Evolutionary conservation across 2,113 vertebrate genomes (phyloP), one percentile per base, ranked within the genome.

Genomic region (Elgaria multicarinata): DNA sequence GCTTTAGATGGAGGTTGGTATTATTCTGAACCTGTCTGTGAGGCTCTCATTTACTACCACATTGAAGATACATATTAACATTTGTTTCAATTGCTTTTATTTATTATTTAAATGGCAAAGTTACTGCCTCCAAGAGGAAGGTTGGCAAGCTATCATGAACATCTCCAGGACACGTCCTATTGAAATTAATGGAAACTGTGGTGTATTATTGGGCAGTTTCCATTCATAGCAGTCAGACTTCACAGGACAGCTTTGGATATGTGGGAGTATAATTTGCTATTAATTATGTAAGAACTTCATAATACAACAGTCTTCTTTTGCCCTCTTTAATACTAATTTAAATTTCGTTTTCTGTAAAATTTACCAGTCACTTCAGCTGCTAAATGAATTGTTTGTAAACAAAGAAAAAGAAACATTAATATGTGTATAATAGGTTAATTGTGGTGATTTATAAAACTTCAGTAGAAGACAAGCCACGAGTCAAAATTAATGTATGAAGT

Each of bases 21-120:
- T 93, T 94, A 90, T 92, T 95, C 88, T 92, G 90, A 95, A 91
- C 85, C 64, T 93, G 90, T 93, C 92, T 95, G 93, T 92, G 90
- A 44, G 88, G 93, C 50, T 50, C 89, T 55, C 72, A 86, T 87
- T 77, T 85, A 89, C 77, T 82, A 86, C 28, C 50, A 89, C 50
- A 71, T 77, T 78, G 81, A 93, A 92, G 62, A 46, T 74, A 53
- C 83, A 84, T 85, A 90, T 79, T 88, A 50, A 82, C 28, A 20
- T 62, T 87, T 0, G 0, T 93, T 92, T 91, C 79, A 93, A 90
- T 90, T 44, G 87, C 24, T 93, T 92, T 93, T 77, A 74, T 62
- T 58, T 58, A 16, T 90, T 62, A 91, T n/a, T n/a, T n/a, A n/a
- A n/a, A n/a, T n/a, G n/a, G n/a, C n/a, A 89, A 84, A 88, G 18